Percentiles rank a stretch among this genome's conserved stretches.
These are phyloP conservation scores for Scaptodrosophila latifasciaeformis DNA, from an alignment of 2,888 invertebrate species.

Conservation along the genomic window DNA sequence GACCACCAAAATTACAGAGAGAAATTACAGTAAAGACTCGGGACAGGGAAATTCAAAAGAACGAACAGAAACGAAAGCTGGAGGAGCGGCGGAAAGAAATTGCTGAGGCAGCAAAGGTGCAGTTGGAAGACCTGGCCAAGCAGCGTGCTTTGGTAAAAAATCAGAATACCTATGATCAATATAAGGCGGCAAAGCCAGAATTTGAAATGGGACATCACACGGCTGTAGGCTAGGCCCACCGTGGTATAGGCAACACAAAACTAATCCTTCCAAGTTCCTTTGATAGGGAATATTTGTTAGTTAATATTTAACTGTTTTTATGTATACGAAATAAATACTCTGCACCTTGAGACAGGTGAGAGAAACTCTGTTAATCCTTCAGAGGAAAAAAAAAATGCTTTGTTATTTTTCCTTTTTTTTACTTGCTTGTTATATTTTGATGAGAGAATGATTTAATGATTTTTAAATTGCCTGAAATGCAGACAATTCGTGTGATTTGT, in stretches of 20 bases:
- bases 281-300: constrained; percentile 23
- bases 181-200: constrained; percentile 29
- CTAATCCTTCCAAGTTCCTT: neutral
- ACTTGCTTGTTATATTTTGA: constrained; percentile 62
- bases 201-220: neutral
- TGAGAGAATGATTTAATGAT: constrained; percentile 36
- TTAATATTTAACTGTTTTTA: constrained; percentile 51
- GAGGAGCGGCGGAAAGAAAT: constrained; percentile 58
- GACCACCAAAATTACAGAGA: constrained; percentile 27
- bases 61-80: constrained; percentile 53
- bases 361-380: no score
- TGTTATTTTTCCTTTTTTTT: no score
- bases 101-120: constrained; percentile 64
- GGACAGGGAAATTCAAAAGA: constrained; percentile 58
- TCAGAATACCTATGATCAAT: constrained; percentile 55
- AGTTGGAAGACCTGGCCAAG: constrained; percentile 53
- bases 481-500: constrained; percentile 24
- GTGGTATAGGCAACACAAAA: neutral
- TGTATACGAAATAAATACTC: constrained; percentile 14
- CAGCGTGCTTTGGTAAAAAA: constrained; percentile 41
- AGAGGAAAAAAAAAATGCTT: no score
- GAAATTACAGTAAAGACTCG: constrained; percentile 34
- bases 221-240: neutral
- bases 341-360: no score
- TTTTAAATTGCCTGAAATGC: constrained; percentile 14